These are phyloP conservation scores for Anabacerthia variegaticeps DNA, from an alignment of 2,797 vertebrate species.

Conservation along the genomic window DNA sequence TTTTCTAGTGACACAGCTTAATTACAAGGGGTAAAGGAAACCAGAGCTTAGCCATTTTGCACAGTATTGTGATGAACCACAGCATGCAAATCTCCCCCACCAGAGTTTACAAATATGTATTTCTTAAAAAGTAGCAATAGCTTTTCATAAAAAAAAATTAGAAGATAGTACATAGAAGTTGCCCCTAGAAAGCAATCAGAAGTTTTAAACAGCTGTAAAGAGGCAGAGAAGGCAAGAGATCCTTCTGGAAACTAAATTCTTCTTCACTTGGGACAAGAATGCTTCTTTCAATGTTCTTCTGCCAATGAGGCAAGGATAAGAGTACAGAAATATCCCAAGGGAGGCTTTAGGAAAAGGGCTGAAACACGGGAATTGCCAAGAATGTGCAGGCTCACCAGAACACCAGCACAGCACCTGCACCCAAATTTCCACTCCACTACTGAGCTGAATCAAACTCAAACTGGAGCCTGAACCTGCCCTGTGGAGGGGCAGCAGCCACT, in stretches of 20 bases:
- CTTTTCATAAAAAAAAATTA: background rate
- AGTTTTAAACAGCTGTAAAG: background rate
- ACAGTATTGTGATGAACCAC: background rate
- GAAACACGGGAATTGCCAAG: background rate
- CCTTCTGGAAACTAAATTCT: background rate
- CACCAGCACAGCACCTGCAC: background rate
- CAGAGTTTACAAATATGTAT: background rate
- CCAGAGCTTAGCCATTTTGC: background rate
- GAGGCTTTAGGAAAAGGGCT: background rate
- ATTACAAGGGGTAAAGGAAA: background rate
- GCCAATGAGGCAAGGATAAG: background rate
- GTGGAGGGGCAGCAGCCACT: background rate
- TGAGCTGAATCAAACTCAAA: background rate
- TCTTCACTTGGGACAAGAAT: background rate
- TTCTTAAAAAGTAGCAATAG: background rate
- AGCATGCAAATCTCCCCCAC: background rate
- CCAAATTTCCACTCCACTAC: background rate
- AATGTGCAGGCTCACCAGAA: background rate
- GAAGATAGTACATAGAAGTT: background rate
- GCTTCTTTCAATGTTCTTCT: background rate
- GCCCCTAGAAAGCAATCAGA: background rate
- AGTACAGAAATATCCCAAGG: background rate
- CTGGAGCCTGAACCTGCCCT: accelerated
- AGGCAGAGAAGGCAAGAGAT: background rate
- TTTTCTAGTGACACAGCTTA: background rate